Percentiles rank a stretch among this genome's conserved stretches.
Evolutionary conservation across 2,797 vertebrate species (phyloP).

Genomic region (Clarias pachynema): DNA sequence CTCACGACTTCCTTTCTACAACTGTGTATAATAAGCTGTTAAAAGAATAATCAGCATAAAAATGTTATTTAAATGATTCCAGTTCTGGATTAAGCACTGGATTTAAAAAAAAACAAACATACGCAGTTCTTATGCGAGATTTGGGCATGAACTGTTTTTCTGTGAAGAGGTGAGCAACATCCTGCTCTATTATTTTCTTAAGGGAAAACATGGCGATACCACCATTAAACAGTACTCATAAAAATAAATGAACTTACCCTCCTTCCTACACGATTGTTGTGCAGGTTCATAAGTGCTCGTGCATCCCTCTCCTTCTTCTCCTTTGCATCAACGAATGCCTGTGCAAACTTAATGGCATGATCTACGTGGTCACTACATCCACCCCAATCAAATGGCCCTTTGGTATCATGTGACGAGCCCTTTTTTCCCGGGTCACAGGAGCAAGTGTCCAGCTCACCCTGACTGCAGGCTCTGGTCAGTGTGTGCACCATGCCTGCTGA

Average conservation of each 20-base stretch:
- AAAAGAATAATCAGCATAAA: not conserved
- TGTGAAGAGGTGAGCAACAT: not conserved
- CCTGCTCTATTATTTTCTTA: not conserved
- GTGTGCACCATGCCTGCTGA: constrained; percentile 94
- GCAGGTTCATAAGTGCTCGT: constrained; percentile 91
- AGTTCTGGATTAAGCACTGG: not conserved
- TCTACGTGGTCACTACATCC: constrained; percentile 96
- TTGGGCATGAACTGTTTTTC: not conserved
- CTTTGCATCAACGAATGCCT: constrained; percentile 90
- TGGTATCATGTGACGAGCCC: constrained; percentile 83
- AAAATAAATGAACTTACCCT: constrained; percentile 76
- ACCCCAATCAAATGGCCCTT: constrained; percentile 90
- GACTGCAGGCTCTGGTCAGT: constrained; percentile 92
- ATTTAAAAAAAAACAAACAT: not conserved
- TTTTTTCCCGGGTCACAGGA: constrained; percentile 92
- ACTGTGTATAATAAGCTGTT: not conserved
- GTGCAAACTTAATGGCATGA: constrained; percentile 89
- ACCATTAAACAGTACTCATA: not conserved
- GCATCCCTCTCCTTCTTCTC: constrained; percentile 89
- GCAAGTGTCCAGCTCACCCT: constrained; percentile 91
- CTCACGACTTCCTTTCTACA: not conserved
- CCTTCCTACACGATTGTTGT: constrained; percentile 93
- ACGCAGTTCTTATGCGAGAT: not conserved
- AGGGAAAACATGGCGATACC: not conserved
- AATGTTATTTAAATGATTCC: not conserved